Base-by-base conservation (phyloP, 2,888 invertebrate species). In the Cylindroiulus punctatus region DNA sequence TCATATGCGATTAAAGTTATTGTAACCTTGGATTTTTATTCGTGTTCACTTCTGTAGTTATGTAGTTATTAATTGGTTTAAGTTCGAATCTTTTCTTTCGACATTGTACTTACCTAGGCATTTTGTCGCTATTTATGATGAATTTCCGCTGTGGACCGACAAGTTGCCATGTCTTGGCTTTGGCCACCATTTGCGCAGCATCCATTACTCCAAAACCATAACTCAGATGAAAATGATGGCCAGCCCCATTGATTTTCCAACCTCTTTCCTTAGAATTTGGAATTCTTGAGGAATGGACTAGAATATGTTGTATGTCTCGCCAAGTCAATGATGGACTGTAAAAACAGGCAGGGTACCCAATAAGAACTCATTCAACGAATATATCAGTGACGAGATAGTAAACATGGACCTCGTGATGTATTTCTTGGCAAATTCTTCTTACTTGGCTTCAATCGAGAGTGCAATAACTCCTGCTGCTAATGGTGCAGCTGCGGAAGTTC, bases 401-500 rank as follows among this genome's bases (percentile, higher is more conserved):
- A 36, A 36, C 36, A 36, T 36, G 36, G 36, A 36, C 36, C 36
- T 36, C 36, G 7, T 4, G 36, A 36, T 7, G 36, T 65, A 26
- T 65, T 65, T 65, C 10, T 65, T 65, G 22, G 8, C 19, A 86
- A 14, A 17, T 42, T 44, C 10, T 47, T 86, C 87, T 65, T 86
- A 88, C 88, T 90, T 89, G 0, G 89, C 90, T 87, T 91, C 88
- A 81, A 91, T 89, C 89, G 91, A 90, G 36, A 91, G 89, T 0
- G 91, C 91, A 40, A 91, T 89, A 88, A 91, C 90, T 1, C 90
- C 91, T 0, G 91, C 91, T 42, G 91, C 91, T 65, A 91, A 88
- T 0, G 91, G 91, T 1, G 91, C 91, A 7, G 91, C 91, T 2
- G 91, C 91, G 87, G 91, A 91, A 7, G 91, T 91, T 0, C 91